These are phyloP conservation scores for Scaptodrosophila latifasciaeformis DNA, from an alignment of 2,888 invertebrate species.

Conservation along the genomic window DNA sequence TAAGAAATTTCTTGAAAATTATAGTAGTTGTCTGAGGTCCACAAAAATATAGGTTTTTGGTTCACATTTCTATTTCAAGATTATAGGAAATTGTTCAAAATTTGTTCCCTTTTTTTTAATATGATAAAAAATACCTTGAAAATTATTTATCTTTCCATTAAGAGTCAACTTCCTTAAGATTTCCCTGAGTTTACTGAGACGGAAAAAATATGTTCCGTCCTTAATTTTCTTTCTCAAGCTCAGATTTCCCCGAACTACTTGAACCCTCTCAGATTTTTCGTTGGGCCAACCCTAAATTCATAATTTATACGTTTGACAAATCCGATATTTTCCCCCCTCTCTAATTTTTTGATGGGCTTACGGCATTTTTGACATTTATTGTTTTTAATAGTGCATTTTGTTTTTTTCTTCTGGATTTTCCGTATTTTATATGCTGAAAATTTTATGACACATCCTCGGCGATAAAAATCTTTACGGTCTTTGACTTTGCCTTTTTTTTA, in stretches of 20 bases:
- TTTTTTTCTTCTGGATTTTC: neutral
- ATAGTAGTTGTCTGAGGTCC: too few species aligned
- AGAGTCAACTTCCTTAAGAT: too few species aligned
- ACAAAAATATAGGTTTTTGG: too few species aligned
- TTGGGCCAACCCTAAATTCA: neutral
- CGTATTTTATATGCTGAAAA: constrained; percentile 22
- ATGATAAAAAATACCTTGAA: too few species aligned
- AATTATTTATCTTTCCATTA: too few species aligned
- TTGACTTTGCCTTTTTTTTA: constrained; percentile 10
- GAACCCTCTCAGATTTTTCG: neutral
- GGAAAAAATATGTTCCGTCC: constrained; percentile 10
- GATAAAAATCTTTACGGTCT: constrained; percentile 52
- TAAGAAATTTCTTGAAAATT: too few species aligned
- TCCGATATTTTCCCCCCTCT: neutral
- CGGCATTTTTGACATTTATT: constrained; percentile 65
- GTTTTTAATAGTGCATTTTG: constrained; percentile 53
- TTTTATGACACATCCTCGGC: constrained; percentile 46
- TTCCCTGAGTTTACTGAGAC: too few species aligned
- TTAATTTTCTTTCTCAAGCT: constrained; percentile 5
- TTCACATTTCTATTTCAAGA: too few species aligned
- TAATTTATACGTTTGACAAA: too few species aligned
- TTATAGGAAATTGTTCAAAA: too few species aligned
- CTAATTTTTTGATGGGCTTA: constrained; percentile 9
- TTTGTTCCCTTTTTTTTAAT: too few species aligned
- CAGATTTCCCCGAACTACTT: constrained; percentile 25